These are phyloP conservation scores for Platycheirus albimanus DNA, from an alignment of 2,888 invertebrate genomes.

Conservation along the genomic window DNA sequence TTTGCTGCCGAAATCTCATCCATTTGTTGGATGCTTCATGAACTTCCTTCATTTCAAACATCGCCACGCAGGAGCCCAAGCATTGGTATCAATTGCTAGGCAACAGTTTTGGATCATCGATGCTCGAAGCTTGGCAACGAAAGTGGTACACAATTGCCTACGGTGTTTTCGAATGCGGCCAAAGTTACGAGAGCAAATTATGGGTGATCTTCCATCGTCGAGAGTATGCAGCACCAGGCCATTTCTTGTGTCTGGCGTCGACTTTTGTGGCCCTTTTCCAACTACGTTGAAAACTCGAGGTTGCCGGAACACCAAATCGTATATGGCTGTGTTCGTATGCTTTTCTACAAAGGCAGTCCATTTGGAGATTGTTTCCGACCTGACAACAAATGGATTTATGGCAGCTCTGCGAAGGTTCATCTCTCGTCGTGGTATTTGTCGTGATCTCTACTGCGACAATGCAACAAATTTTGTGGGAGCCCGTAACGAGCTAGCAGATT, in stretches of 20 bases:
- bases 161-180: constrained; percentile 63
- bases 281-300: constrained; percentile 16
- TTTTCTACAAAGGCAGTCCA: constrained; percentile 60
- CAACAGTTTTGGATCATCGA: constrained; percentile 63
- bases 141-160: constrained; percentile 38
- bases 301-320: constrained; percentile 33
- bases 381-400: constrained; percentile 57
- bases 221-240: constrained; percentile 41
- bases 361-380: constrained; percentile 66
- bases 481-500: constrained; percentile 12
- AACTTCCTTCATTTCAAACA: constrained; percentile 27
- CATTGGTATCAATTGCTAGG: constrained; percentile 41
- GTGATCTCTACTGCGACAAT: constrained; percentile 48
- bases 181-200: constrained; percentile 54
- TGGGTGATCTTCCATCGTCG: no score
- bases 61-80: constrained; percentile 54
- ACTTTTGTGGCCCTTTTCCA: constrained; percentile 44
- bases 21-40: constrained; percentile 36
- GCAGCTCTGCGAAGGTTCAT: constrained; percentile 42
- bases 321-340: constrained; percentile 48
- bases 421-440: constrained; percentile 30
- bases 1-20: constrained; percentile 75
- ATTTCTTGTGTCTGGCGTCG: constrained; percentile 54
- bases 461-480: constrained; percentile 49
- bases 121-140: constrained; percentile 41